Conservation (phyloP, 2,113 vertebrate genomes). For the Ammodytes dubius region DNA sequence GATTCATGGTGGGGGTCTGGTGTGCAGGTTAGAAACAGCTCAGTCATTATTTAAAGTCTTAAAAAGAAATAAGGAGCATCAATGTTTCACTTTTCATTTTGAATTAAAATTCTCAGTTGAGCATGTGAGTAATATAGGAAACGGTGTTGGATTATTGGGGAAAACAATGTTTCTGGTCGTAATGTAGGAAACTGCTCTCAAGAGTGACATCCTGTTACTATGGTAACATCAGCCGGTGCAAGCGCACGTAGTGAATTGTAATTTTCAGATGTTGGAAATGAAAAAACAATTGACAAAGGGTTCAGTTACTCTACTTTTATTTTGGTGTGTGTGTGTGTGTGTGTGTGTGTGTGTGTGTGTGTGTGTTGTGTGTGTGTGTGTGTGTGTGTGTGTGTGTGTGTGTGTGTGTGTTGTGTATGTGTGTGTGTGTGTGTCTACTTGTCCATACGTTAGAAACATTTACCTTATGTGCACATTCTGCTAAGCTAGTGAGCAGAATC, state of each 20-base stretch:
- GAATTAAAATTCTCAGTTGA: not conserved
- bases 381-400: not conserved
- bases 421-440: not conserved
- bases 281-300: not conserved
- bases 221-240: slow-evolving; percentile 48
- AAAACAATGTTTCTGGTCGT: not conserved
- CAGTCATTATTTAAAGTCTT: too few relatives aligned
- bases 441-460: not conserved
- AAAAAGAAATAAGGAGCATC: not conserved
- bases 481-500: not conserved
- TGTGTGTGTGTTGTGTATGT: too few relatives aligned
- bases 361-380: not conserved
- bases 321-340: not conserved
- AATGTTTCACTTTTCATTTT: not conserved
- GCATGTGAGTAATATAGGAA: not conserved
- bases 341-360: not conserved
- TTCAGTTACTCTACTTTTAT: not conserved
- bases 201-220: slow-evolving; percentile 48
- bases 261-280: slow-evolving; percentile 29
- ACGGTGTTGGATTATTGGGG: slow-evolving; percentile 1
- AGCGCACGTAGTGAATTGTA: slow-evolving; percentile 48
- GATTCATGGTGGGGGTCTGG: not conserved
- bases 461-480: not conserved
- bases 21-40: not conserved
- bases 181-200: slow-evolving; percentile 1